phyloP scores from a whole-genome alignment of 2,113 vertebrate genomes.

The Chaenocephalus aceratus region DNA sequence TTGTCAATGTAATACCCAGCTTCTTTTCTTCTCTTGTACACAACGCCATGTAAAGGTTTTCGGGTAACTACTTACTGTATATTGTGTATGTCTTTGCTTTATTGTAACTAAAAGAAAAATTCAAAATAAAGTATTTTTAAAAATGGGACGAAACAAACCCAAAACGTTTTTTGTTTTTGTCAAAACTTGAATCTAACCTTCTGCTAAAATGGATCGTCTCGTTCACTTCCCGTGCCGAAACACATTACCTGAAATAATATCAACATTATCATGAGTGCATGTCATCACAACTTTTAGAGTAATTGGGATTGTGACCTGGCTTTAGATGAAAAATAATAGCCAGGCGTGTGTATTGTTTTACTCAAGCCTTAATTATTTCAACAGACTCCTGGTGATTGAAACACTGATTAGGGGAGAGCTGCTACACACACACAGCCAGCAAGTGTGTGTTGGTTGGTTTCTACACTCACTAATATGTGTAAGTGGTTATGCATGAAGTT shows the following conservation, averaged over 20 bases:
- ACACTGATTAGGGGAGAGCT: slow-evolving; percentile 36
- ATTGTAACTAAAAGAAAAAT: no score
- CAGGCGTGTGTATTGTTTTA: slow-evolving; percentile 61
- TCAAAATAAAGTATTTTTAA: no score
- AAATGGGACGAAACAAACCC: not conserved
- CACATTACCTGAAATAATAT: slow-evolving; percentile 74
- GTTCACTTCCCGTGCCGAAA: slow-evolving; percentile 23
- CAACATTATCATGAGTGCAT: slow-evolving; percentile 73
- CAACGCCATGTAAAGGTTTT: no score
- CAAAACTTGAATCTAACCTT: slow-evolving; percentile 5
- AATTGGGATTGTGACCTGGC: slow-evolving; percentile 72
- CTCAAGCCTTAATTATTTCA: slow-evolving; percentile 63
- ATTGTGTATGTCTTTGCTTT: no score
- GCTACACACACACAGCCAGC: slow-evolving; percentile 1
- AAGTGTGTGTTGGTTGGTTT: not conserved
- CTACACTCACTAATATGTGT: no score
- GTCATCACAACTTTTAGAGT: slow-evolving; percentile 74
- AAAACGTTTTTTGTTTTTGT: slow-evolving; percentile 10
- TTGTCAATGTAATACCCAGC: no score
- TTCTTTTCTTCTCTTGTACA: no score
- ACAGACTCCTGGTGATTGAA: slow-evolving; percentile 67
- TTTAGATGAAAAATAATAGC: slow-evolving; percentile 69
- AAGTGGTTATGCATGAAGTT: not conserved
- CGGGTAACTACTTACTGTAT: no score
- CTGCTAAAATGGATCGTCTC: slow-evolving; percentile 27